phyloP scores from a whole-genome alignment of 2,797 vertebrate species.

The Carcharodon carcharias region DNA sequence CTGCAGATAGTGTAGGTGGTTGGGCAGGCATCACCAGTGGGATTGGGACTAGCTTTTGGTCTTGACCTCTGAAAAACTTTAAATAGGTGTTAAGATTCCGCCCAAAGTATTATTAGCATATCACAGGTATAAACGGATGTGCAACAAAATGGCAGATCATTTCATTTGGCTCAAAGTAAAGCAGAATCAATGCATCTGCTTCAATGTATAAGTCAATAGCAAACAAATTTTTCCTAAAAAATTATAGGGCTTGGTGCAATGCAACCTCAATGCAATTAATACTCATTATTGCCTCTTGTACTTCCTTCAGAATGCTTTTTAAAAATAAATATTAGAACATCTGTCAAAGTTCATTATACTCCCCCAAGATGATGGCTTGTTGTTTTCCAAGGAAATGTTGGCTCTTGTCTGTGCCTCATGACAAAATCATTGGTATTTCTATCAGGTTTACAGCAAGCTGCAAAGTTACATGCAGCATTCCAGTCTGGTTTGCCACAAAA shows the following conservation, averaged over 20 bases:
- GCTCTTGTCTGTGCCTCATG: neutral
- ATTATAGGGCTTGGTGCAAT: neutral
- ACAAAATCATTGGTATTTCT: neutral
- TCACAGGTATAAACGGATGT: neutral
- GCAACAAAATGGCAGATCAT: neutral
- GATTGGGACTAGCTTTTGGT: neutral
- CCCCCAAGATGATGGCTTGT: neutral
- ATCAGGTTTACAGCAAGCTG: neutral
- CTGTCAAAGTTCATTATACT: neutral
- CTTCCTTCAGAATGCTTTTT: too few relatives aligned
- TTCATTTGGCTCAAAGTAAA: neutral
- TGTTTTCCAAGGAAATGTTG: neutral
- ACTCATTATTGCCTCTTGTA: neutral
- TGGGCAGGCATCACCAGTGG: neutral
- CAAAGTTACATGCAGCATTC: neutral
- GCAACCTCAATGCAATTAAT: neutral
- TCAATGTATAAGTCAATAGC: neutral
- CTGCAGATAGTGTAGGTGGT: neutral
- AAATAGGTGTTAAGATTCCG: neutral
- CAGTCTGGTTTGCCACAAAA: neutral
- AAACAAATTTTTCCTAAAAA: neutral
- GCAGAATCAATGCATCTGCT: neutral
- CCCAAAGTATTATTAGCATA: neutral
- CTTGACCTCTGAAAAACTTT: neutral
- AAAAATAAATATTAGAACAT: neutral